Conservation (phyloP, 2,888 invertebrate species). For the Onchidella celtica region DNA sequence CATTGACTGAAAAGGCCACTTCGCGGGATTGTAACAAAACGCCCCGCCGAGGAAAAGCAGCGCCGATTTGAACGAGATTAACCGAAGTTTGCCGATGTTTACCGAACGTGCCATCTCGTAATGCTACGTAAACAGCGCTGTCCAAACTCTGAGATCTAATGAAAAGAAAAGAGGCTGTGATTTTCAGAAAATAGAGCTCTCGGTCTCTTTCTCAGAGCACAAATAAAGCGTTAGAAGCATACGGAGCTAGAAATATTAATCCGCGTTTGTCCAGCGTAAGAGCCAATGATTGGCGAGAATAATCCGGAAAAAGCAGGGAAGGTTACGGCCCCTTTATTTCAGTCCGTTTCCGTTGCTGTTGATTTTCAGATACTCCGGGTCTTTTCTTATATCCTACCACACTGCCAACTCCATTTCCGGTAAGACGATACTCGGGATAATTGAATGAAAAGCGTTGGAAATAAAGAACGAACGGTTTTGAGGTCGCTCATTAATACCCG, state of each 20-base stretch:
- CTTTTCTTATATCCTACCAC: constrained; percentile 33
- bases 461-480: not conserved
- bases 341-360: constrained; percentile 2
- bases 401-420: constrained; percentile 28
- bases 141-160: constrained; percentile 47
- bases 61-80: constrained; percentile 48
- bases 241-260: constrained; percentile 45
- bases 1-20: constrained; percentile 48
- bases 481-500: too few species aligned
- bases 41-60: constrained; percentile 40
- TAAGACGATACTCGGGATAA: not conserved
- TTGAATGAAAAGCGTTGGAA: constrained; percentile 19
- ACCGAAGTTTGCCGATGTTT: constrained; percentile 51
- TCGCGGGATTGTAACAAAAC: constrained; percentile 51
- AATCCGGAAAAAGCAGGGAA: constrained; percentile 32
- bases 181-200: constrained; percentile 45
- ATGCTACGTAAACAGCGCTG: constrained; percentile 50
- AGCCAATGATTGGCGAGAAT: constrained; percentile 35
- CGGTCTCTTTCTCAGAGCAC: constrained; percentile 40
- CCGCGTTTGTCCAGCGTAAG: constrained; percentile 47
- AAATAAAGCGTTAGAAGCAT: constrained; percentile 36
- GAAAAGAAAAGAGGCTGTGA: constrained; percentile 47
- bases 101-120: constrained; percentile 50
- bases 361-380: constrained; percentile 2
- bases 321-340: constrained; percentile 36